Conservation (phyloP, 2,888 invertebrate genomes). For the Dryobota labecula region DNA sequence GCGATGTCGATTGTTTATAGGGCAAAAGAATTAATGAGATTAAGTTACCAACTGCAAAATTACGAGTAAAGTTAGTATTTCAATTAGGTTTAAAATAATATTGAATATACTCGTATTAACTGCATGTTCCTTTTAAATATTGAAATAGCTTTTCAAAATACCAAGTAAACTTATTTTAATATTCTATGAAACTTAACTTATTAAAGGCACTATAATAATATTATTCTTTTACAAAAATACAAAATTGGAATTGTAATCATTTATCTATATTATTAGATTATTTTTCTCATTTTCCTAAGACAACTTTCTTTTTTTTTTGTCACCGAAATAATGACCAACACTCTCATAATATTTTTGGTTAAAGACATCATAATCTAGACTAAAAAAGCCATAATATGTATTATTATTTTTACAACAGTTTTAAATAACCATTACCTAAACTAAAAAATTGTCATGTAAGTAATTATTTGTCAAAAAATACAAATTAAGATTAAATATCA, state of each 20-base stretch:
- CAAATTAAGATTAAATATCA: conserved; percentile 21
- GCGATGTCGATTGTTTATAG: background rate
- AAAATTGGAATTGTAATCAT: background rate
- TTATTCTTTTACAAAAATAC: conserved; percentile 21
- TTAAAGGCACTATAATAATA: background rate
- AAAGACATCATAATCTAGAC: background rate
- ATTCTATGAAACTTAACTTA: conserved; percentile 13
- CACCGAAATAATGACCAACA: background rate
- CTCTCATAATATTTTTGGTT: background rate
- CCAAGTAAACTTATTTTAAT: background rate
- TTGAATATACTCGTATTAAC: no score
- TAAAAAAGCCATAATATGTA: background rate
- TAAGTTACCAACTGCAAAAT: background rate
- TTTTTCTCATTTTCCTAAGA: background rate
- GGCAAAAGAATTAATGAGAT: background rate
- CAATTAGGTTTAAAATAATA: background rate
- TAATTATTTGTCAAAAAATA: background rate
- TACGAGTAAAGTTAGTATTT: background rate
- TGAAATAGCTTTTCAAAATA: conserved; percentile 8
- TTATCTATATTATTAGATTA: background rate
- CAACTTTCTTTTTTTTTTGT: no score
- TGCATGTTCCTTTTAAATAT: background rate
- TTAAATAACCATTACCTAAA: conserved; percentile 1
- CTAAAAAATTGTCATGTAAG: background rate
- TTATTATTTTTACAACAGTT: background rate